Conservation (phyloP, 2,888 invertebrate genomes). For the Drosophila anomalata region DNA sequence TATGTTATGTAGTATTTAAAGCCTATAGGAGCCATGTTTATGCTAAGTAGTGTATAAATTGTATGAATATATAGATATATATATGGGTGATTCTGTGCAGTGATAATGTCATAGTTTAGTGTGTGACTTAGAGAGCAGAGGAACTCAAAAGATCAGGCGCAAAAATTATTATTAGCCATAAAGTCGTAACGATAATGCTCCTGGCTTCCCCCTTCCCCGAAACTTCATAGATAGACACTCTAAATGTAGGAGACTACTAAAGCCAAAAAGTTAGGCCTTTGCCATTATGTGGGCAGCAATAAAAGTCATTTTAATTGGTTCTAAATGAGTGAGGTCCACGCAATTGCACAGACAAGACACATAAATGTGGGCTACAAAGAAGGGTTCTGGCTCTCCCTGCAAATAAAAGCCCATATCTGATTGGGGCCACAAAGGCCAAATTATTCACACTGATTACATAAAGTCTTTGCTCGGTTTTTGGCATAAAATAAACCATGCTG, state of each 20-base stretch:
- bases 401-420: slow-evolving; percentile 56
- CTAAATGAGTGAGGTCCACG: slow-evolving; percentile 61
- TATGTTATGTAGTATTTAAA: slow-evolving; percentile 15
- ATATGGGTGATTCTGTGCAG: slow-evolving; percentile 22
- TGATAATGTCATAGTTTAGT: slow-evolving; percentile 27
- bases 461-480: slow-evolving; percentile 56
- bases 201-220: neutral
- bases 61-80: slow-evolving; percentile 5
- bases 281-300: slow-evolving; percentile 46
- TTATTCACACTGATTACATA: slow-evolving; percentile 76
- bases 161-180: slow-evolving; percentile 24
- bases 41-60: slow-evolving; percentile 15
- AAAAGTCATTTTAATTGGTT: slow-evolving; percentile 76
- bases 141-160: slow-evolving; percentile 22
- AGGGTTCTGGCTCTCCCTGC: slow-evolving; percentile 1
- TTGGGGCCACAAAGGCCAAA: slow-evolving; percentile 46
- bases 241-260: slow-evolving; percentile 24
- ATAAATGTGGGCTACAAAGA: slow-evolving; percentile 23
- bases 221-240: slow-evolving; percentile 10
- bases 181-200: neutral
- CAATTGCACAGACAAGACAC: slow-evolving; percentile 57
- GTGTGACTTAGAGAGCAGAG: neutral
- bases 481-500: slow-evolving; percentile 69
- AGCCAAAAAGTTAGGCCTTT: slow-evolving; percentile 16
- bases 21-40: slow-evolving; percentile 23